phyloP scores from a whole-genome alignment of 1,140 invertebrate genomes.

The Akabosia matsudoensis region DNA sequence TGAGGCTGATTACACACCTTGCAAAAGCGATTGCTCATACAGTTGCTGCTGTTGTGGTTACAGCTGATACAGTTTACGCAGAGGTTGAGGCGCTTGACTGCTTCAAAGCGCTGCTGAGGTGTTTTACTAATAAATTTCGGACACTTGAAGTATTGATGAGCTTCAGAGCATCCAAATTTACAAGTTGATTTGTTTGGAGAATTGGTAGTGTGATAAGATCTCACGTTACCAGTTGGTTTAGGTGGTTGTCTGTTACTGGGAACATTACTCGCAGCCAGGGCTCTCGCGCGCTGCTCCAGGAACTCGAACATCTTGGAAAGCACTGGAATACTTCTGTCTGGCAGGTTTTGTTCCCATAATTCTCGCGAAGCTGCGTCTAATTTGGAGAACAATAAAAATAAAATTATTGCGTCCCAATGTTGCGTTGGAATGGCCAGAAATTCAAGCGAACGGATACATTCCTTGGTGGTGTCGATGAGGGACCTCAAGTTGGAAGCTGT shows the following conservation, averaged over 20 bases:
- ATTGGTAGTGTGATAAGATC: background rate
- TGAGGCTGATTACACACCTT: background rate
- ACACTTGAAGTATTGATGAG: background rate
- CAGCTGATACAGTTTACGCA: background rate
- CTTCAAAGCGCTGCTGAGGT: background rate
- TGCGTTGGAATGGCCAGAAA: background rate
- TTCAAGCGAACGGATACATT: conserved; percentile 1
- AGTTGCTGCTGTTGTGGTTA: background rate
- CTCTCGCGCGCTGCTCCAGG: background rate
- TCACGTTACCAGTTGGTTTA: background rate
- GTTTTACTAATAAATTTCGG: background rate
- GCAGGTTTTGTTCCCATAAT: background rate
- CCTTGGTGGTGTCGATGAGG: background rate
- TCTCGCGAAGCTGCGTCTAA: background rate
- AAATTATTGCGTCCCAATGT: background rate
- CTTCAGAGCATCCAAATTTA: background rate
- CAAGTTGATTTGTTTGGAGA: background rate
- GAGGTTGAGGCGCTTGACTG: background rate
- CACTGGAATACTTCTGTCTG: background rate
- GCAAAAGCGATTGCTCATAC: background rate
- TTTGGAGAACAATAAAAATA: background rate
- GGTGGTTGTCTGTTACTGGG: background rate
- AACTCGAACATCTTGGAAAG: background rate
- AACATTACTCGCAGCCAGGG: background rate
- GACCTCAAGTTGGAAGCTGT: background rate